These are phyloP conservation scores for Phataginus tricuspis DNA, from an alignment of 2,797 vertebrate species.

Conservation along the genomic window DNA sequence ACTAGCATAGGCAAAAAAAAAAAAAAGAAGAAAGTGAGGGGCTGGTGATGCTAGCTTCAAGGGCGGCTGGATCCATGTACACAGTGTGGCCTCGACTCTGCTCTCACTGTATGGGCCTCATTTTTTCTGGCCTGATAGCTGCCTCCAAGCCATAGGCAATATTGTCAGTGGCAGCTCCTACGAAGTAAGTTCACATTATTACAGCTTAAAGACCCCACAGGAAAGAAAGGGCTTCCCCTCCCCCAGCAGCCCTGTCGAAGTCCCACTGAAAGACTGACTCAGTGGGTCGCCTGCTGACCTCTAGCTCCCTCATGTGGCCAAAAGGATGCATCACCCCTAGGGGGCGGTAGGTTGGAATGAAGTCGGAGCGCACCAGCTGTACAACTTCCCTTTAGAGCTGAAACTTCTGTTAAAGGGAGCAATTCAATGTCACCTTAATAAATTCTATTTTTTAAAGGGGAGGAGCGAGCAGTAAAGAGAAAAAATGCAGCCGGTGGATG, in stretches of 20 bases:
- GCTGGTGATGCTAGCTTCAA: not conserved
- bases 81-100: not conserved
- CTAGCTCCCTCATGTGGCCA: conserved; percentile 46
- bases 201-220: not conserved
- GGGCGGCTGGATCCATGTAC: not conserved
- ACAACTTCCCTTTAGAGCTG: not conserved
- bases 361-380: not conserved
- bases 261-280: not conserved
- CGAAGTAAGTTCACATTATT: not conserved
- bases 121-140: not conserved
- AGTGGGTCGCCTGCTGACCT: not conserved
- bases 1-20: not conserved
- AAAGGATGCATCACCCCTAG: not conserved
- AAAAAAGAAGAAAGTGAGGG: rapidly evolving
- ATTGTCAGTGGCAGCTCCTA: not conserved
- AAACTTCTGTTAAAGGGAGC: not conserved
- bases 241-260: not conserved
- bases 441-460: not conserved
- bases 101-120: not conserved
- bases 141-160: rapidly evolving
- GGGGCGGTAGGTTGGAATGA: not conserved
- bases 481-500: not conserved
- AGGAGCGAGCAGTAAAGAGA: not conserved
- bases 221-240: not conserved
- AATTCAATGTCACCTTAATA: not conserved